Evolutionary conservation across 2,797 vertebrate genomes (phyloP).

Genomic region (Crocodylus rhombifer): DNA sequence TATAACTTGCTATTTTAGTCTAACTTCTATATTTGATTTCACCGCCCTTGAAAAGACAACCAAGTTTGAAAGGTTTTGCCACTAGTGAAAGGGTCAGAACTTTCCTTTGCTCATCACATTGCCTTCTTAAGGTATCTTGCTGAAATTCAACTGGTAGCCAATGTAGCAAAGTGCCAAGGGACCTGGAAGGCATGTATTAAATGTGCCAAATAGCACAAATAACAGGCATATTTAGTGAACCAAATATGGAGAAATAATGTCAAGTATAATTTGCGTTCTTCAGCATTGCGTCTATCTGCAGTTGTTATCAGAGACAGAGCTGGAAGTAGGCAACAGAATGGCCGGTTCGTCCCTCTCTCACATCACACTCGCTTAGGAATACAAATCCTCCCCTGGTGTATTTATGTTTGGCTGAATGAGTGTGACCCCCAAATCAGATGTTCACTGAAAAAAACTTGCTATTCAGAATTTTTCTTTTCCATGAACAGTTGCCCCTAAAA

Average conservation of each 20-base stretch:
- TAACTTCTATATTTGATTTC: conserved; percentile 34
- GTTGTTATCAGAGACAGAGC: neutral
- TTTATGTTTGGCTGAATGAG: neutral
- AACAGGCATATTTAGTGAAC: neutral
- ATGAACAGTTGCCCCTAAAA: conserved; percentile 10
- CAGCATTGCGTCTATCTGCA: neutral
- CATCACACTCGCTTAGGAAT: neutral
- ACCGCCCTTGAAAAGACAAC: conserved; percentile 63
- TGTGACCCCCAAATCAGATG: neutral
- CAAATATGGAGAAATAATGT: neutral
- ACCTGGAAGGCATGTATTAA: neutral
- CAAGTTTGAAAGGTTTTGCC: conserved; percentile 58
- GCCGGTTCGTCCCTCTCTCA: neutral
- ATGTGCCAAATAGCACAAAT: neutral
- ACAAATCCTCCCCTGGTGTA: neutral
- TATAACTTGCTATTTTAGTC: conserved; percentile 50
- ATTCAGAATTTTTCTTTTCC: conserved; percentile 43
- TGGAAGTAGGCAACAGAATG: neutral
- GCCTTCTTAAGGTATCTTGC: conserved; percentile 51
- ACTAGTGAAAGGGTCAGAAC: conserved; percentile 6
- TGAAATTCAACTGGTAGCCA: conserved; percentile 56
- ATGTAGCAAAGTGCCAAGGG: conserved; percentile 32
- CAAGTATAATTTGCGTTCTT: neutral
- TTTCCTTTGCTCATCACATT: conserved; percentile 55
- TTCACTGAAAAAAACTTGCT: conserved; percentile 16